A percentile compares a stretch with the other conserved stretches of the same genome.
These are phyloP conservation scores for Tenebrosternarchus preto DNA, from an alignment of 2,113 vertebrate species.

Conservation along the genomic window DNA sequence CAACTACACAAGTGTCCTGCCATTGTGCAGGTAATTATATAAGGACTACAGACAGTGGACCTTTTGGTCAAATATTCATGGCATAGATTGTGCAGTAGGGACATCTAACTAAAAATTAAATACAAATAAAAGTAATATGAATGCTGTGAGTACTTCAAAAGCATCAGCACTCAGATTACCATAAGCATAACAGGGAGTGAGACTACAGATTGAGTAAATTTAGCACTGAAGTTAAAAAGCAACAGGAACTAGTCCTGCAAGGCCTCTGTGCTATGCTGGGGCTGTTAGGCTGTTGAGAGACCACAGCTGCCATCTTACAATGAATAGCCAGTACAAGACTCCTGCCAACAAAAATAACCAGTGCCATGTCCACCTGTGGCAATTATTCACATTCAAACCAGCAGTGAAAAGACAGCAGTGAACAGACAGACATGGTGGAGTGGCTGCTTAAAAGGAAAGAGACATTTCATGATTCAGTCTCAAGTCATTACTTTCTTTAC, in stretches of 20 bases:
- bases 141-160: neutral
- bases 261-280: slow-evolving; percentile 14
- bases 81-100: neutral
- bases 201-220: slow-evolving; percentile 4
- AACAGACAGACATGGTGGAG: slow-evolving; percentile 33
- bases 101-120: neutral
- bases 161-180: neutral
- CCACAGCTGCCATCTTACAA: slow-evolving; percentile 51
- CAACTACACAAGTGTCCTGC: slow-evolving; percentile 8
- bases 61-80: neutral
- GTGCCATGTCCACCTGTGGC: slow-evolving; percentile 54
- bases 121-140: neutral
- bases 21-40: neutral
- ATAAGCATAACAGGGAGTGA: slow-evolving; percentile 27
- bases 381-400: slow-evolving; percentile 52
- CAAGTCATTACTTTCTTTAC: slow-evolving; percentile 16
- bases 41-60: neutral
- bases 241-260: slow-evolving; percentile 29
- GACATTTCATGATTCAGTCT: slow-evolving; percentile 32
- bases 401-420: slow-evolving; percentile 37
- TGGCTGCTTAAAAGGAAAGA: slow-evolving; percentile 25
- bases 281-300: slow-evolving; percentile 33
- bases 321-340: slow-evolving; percentile 45
- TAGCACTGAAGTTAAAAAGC: slow-evolving; percentile 9
- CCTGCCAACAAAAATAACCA: slow-evolving; percentile 56